These are phyloP conservation scores for Alethe castanea DNA, from an alignment of 2,113 vertebrate species.

Conservation along the genomic window DNA sequence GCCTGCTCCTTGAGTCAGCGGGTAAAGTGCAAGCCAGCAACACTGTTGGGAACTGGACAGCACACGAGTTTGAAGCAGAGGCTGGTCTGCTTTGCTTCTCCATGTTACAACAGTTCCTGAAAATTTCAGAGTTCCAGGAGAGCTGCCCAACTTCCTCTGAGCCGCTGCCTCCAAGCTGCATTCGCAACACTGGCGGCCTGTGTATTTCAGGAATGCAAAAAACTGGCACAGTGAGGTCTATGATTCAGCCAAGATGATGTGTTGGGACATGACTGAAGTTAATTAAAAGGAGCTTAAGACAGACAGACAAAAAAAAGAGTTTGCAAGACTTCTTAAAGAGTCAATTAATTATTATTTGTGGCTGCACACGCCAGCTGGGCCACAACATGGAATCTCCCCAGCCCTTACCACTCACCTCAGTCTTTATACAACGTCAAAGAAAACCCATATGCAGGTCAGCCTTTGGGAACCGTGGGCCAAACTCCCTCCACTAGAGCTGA, in stretches of 20 bases:
- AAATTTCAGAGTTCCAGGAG: slow-evolving; percentile 55
- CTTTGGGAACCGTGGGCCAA: background rate
- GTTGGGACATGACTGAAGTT: slow-evolving; percentile 66
- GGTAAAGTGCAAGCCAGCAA: background rate
- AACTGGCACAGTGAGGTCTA: slow-evolving; percentile 56
- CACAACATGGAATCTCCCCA: slow-evolving; percentile 47
- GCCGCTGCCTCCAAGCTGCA: slow-evolving; percentile 31
- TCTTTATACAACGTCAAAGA: background rate
- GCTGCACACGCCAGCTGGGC: slow-evolving; percentile 61
- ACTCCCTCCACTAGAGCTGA: background rate
- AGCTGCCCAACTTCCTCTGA: slow-evolving; percentile 43
- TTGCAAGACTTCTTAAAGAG: slow-evolving; percentile 61
- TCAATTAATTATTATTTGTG: slow-evolving; percentile 59
- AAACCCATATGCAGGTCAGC: slow-evolving; percentile 6
- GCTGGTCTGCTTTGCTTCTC: background rate
- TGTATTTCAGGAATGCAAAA: slow-evolving; percentile 71
- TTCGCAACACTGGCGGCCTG: slow-evolving; percentile 45
- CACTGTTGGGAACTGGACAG: background rate
- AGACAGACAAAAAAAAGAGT: slow-evolving; percentile 21
- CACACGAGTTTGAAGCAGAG: background rate
- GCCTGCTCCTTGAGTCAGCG: background rate
- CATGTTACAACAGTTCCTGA: slow-evolving; percentile 63
- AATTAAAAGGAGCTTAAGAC: slow-evolving; percentile 69
- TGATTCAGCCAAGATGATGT: slow-evolving; percentile 68
- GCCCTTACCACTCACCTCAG: slow-evolving; percentile 21